phyloP scores from a whole-genome alignment of 35 echinoderm and acorn worm species.

The Ophiothrix spiculata region DNA sequence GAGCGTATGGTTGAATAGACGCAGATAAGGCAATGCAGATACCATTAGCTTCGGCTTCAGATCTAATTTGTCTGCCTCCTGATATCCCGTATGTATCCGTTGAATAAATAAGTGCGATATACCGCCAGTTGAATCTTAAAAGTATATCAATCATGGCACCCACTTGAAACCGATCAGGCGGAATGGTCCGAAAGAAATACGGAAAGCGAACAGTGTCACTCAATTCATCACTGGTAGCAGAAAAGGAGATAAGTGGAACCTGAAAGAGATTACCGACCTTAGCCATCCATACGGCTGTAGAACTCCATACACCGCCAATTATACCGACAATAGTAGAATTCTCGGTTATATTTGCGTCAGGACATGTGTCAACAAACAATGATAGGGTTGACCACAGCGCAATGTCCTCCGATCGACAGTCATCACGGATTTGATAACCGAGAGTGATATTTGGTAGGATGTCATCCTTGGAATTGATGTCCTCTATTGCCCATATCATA shows the following conservation, averaged over 20 bases:
- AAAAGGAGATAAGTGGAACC: conserved; percentile 19
- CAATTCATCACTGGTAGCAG: conserved; percentile 24
- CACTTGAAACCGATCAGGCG: conserved; percentile 23
- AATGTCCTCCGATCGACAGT: conserved; percentile 35
- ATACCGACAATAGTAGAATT: conserved; percentile 9
- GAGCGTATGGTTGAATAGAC: conserved; percentile 1
- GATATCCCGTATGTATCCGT: conserved; percentile 25
- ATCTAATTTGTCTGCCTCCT: background rate
- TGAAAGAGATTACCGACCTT: conserved; percentile 3
- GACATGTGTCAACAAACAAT: background rate
- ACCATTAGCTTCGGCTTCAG: background rate
- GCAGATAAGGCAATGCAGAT: conserved; percentile 33
- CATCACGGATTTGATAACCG: conserved; percentile 42
- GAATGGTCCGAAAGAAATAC: conserved; percentile 37
- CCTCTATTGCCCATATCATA: conserved; percentile 37
- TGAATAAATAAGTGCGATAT: conserved; percentile 29
- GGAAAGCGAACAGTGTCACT: conserved; percentile 28
- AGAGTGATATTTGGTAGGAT: conserved; percentile 41
- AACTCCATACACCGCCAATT: background rate
- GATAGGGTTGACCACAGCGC: conserved; percentile 19
- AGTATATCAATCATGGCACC: conserved; percentile 43
- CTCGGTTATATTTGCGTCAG: background rate
- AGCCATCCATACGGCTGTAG: conserved; percentile 3
- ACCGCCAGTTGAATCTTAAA: conserved; percentile 33
- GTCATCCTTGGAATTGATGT: conserved; percentile 23